Percentiles rank a stretch among this genome's conserved stretches.
These are phyloP conservation scores for Stenodera caucasica DNA, from an alignment of 2,888 invertebrate genomes.

Conservation along the genomic window DNA sequence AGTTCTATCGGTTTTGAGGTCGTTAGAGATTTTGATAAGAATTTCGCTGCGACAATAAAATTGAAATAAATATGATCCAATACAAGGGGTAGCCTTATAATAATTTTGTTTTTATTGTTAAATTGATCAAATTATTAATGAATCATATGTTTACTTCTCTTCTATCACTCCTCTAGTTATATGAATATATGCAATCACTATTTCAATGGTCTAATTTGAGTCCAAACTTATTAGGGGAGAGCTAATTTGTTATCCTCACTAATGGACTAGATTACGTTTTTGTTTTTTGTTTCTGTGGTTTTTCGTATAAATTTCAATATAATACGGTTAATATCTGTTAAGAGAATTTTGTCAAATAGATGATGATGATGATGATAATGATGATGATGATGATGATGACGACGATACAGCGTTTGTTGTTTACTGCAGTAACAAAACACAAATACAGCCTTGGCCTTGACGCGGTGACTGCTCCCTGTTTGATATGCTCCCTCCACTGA, in stretches of 20 bases:
- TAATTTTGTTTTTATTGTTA: neutral
- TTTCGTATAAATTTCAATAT: neutral
- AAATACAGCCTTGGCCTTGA: conserved; percentile 48
- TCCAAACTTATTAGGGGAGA: neutral
- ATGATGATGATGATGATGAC: conserved; percentile 11
- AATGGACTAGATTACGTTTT: neutral
- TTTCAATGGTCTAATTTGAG: neutral
- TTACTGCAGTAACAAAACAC: conserved; percentile 34
- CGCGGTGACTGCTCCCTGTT: conserved; percentile 48
- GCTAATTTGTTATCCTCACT: neutral
- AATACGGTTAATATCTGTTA: too few species aligned
- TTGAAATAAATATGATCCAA: too few species aligned
- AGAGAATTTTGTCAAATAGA: neutral
- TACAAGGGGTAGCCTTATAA: too few species aligned
- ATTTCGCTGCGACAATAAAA: neutral
- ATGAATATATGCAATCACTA: conserved; percentile 2
- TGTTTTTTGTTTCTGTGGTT: neutral
- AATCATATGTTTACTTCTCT: neutral
- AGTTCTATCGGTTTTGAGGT: neutral
- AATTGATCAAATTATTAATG: neutral
- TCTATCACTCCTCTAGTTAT: too few species aligned
- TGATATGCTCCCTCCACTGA: conserved; percentile 37
- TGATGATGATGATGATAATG: neutral
- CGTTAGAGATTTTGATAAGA: neutral
- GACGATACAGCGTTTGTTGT: conserved; percentile 37